Conservation (phyloP, 2,113 vertebrate species). For the Peucedramus taeniatus region DNA sequence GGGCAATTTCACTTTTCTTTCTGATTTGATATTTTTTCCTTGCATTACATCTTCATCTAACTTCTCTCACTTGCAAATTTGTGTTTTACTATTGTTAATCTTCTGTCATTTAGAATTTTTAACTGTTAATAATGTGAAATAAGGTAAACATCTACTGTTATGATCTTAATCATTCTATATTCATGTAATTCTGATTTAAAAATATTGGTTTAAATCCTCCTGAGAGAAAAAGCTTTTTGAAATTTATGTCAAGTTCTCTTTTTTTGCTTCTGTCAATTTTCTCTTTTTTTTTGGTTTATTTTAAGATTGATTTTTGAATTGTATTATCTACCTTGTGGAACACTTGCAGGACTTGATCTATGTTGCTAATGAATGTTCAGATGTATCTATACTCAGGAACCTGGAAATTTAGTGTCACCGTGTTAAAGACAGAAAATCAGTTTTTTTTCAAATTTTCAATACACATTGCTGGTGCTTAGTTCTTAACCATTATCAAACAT, state of each 20-base stretch:
- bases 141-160: background rate
- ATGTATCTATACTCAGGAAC: background rate
- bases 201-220: background rate
- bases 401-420: background rate
- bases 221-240: background rate
- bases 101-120: background rate
- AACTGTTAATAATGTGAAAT: background rate
- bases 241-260: background rate
- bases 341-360: background rate
- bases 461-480: background rate
- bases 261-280: too few species aligned
- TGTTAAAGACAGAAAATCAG: background rate
- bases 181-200: background rate
- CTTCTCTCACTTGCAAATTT: background rate
- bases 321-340: background rate
- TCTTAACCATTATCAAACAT: background rate
- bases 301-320: background rate
- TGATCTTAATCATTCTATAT: background rate
- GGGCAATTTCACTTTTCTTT: background rate
- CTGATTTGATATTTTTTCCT: background rate
- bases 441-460: background rate
- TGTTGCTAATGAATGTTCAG: background rate
- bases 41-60: background rate
- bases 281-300: background rate
- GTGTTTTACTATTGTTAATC: background rate